Base-by-base conservation (phyloP, 2,797 vertebrate genomes). In the Hephaestus fuliginosus region DNA sequence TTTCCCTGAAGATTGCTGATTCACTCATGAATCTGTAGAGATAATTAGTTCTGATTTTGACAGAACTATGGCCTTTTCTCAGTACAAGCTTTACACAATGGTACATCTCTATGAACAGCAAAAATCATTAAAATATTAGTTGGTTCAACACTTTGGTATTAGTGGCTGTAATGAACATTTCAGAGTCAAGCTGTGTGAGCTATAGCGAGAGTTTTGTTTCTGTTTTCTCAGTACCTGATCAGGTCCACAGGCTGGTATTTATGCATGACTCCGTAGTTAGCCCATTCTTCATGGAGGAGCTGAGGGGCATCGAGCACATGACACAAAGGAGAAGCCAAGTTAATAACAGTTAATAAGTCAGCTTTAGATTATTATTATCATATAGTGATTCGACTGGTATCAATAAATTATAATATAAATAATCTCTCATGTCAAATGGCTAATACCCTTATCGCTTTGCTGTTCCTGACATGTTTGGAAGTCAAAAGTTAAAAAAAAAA, bases 221-320 rank as follows among this genome's bases (percentile, higher is more conserved):
- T 49, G 12, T 49, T 44, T 36, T 7, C 7, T 65, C 18, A 5
- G 20, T 96, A 99, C 98, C 98, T 98, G 95, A 99, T 98, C 81
- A 99, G 96, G 89, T 99, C 96, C 83, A 98, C 95, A 60, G 98
- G 98, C 84, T 99, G 98, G 95, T 97, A 98, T 93, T 99, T 99
- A 93, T 97, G 97, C 95, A 99, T 99, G 22, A 93, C 97, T 91
- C 98, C 96, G 0, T 99, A 99, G 95, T 97, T 96, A 12, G 98
- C 98, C 98, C 98, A 99, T 93, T 99, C 98, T 89, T 91, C 96
- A 92, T 98, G 97, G 49, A 99, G 95, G 89, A 98, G 73, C 98
- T 99, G 83, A 80, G 88, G n/a, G 61, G 76, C 17, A 85, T 18
- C 13, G 74, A 90, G 22, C 39, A 65, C 33, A 66, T 15, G 28